Conservation (phyloP, 2,113 vertebrate genomes). For the Eptatretus burgeri region DNA sequence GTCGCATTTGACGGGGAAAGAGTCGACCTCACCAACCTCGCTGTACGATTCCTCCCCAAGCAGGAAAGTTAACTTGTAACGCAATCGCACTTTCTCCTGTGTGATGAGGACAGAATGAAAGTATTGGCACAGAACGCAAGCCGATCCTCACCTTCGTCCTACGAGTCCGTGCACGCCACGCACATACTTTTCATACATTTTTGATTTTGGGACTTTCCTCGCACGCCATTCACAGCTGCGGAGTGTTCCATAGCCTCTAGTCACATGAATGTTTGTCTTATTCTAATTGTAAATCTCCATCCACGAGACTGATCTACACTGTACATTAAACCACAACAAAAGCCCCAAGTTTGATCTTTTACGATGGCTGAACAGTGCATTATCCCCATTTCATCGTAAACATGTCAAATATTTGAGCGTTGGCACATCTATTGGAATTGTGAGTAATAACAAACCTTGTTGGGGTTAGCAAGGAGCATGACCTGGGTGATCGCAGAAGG, state of each 20-base stretch:
- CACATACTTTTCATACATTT: no score
- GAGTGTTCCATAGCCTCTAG: not conserved
- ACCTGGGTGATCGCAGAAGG: conserved; percentile 77
- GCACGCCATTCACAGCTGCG: not conserved
- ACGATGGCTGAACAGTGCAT: no score
- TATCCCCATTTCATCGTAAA: no score
- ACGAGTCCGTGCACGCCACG: no score
- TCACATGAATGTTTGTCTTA: not conserved
- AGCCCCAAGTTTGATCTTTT: no score
- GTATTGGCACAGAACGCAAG: not conserved
- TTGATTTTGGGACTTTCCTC: no score
- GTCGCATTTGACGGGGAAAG: conserved; percentile 26
- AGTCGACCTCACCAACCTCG: conserved; percentile 66
- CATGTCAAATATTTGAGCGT: no score
- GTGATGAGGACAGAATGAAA: conserved; percentile 8
- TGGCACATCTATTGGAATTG: no score
- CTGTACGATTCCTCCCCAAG: conserved; percentile 47
- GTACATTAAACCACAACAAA: no score
- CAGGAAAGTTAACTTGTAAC: conserved; percentile 69
- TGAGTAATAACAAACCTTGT: conserved; percentile 30
- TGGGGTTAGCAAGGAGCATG: conserved; percentile 64
- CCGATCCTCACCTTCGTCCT: no score
- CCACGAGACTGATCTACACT: no score
- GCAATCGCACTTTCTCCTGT: conserved; percentile 77
- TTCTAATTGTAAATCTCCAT: no score